Base-by-base conservation (phyloP, 2,888 invertebrate species). In the Caenorhabditis virilis region DNA sequence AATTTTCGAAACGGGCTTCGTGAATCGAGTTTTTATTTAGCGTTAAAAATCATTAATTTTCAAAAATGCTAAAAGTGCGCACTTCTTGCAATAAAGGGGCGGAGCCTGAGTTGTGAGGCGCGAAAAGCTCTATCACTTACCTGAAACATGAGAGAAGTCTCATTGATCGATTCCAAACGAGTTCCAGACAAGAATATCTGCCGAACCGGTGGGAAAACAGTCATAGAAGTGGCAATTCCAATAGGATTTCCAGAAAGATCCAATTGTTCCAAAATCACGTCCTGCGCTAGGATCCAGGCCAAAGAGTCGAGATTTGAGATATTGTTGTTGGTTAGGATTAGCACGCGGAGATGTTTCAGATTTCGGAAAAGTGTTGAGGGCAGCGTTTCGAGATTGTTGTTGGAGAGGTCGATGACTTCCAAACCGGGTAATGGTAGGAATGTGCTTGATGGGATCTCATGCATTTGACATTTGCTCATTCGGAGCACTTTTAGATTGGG, bases 361-460 rank as follows among this genome's bases (percentile, higher is more conserved):
- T 69, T 57, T 25, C 69, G 60, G 33, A 80, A 58, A 15, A 80
- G 59, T 2, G 72, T 73, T 7, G 74, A 65, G 1, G 78, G 76
- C 11, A 80, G 53, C 7, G 72, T 69, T 38, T 71, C 64, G 41
- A 80, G 46, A 35, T 65, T 66, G 48, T 79, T 80, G 60, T 77
- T 72, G 9, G 78, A 68, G 25, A 80, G 51, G 22, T 61, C 61
- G 46, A 68, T 56, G 1, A 72, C 72, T 53, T 80, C 80, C 25
- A 80, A 54, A 18, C 60, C 65, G 9, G 78, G 80, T 13, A 80
- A 55, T 9, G 79, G 73, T 7, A 78, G 49, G 18, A 80, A 69
- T 15, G 77, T 52, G 48, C 68, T 69, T 1, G 72, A 69, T 15
- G 75, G 68, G 7, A 80, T 43, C n/a, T 69, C 62, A 18, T 52